Evolutionary conservation across 2,113 vertebrate genomes (phyloP).

Genomic region (Falcunculus frontatus): DNA sequence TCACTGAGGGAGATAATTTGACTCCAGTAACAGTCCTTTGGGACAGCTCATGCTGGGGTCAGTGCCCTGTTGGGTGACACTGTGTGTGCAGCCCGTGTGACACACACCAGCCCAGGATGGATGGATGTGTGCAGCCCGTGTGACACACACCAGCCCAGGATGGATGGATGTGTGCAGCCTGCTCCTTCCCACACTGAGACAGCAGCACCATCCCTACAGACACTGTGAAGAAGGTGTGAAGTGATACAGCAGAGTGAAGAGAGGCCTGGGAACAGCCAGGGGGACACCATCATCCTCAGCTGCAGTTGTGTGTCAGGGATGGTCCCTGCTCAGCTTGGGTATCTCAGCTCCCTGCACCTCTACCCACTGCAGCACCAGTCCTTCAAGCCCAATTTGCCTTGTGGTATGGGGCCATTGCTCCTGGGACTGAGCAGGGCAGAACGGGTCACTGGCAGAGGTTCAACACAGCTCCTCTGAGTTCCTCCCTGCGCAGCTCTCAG

Average conservation of each 20-base stretch:
- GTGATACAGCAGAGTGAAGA: rapidly evolving
- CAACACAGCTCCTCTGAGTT: not conserved
- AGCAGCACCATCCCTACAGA: rapidly evolving
- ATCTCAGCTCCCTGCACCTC: not conserved
- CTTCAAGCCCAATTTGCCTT: rapidly evolving
- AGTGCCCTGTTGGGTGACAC: not conserved
- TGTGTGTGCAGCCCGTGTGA: rapidly evolving
- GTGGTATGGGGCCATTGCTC: not conserved
- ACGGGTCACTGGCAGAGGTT: rapidly evolving
- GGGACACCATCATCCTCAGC: not conserved
- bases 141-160: rapidly evolving
- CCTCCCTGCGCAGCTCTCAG: rapidly evolving
- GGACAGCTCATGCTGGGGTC: not conserved
- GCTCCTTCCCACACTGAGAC: not conserved
- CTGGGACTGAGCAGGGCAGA: not conserved
- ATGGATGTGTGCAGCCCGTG: rapidly evolving
- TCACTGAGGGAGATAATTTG: not conserved
- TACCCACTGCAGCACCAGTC: not conserved
- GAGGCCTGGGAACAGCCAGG: not conserved
- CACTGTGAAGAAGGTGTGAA: not conserved
- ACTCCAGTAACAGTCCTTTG: rapidly evolving
- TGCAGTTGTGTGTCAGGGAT: no score
- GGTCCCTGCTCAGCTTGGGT: not conserved
- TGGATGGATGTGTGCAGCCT: rapidly evolving
- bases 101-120: rapidly evolving